These are phyloP conservation scores for Aporrectodea caliginosa DNA, from an alignment of 1,140 invertebrate genomes.

Conservation along the genomic window DNA sequence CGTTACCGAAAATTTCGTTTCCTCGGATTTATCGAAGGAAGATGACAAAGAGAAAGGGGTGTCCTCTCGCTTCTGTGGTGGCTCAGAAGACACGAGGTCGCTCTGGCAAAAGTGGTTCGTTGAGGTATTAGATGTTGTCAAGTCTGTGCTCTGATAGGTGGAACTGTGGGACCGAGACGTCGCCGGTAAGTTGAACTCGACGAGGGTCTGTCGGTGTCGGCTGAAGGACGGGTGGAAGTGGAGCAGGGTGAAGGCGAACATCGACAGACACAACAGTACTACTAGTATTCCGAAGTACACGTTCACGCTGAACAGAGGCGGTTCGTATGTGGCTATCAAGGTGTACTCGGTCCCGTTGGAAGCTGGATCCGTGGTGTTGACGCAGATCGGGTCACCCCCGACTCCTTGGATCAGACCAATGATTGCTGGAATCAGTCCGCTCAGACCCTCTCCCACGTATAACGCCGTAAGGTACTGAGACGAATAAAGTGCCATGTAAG, in stretches of 20 bases:
- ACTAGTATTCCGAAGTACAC: slow-evolving; percentile 71
- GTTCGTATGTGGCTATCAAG: neutral
- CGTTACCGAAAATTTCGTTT: neutral
- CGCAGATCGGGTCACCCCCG: slow-evolving; percentile 60
- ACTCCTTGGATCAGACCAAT: slow-evolving; percentile 77
- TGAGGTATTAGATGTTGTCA: neutral
- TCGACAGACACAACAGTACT: slow-evolving; percentile 56
- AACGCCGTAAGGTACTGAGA: slow-evolving; percentile 66
- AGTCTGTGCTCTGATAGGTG: neutral
- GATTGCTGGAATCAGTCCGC: slow-evolving; percentile 80
- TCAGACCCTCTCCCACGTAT: slow-evolving; percentile 73
- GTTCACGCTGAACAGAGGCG: slow-evolving; percentile 42
- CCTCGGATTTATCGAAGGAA: neutral
- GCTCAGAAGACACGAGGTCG: too few species aligned
- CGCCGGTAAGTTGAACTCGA: neutral
- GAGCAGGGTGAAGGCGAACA: slow-evolving; percentile 57
- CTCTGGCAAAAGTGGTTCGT: neutral
- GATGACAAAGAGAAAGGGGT: neutral
- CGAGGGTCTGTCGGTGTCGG: slow-evolving; percentile 37
- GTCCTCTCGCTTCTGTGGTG: neutral
- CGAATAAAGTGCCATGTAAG: slow-evolving; percentile 79
- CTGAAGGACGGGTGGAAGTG: slow-evolving; percentile 53
- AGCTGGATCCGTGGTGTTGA: slow-evolving; percentile 58
- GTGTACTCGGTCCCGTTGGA: neutral
- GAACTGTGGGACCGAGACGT: neutral